Evolutionary conservation across 1,140 invertebrate genomes (phyloP).

Genomic region (Amyelois transitella): DNA sequence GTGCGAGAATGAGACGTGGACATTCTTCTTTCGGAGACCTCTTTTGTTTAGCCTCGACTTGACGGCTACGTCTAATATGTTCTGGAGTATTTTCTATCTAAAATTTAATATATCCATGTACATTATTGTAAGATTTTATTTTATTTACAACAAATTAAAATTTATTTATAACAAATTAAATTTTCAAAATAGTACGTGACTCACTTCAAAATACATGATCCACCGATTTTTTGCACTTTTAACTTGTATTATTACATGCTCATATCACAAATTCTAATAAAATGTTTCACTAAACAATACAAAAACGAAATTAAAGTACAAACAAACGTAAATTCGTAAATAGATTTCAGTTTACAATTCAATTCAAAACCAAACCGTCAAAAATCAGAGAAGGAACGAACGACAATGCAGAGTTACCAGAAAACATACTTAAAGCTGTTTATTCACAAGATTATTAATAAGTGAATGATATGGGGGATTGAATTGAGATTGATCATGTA

Average conservation of each 20-base stretch:
- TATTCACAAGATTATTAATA: too few species aligned
- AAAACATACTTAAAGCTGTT: too few species aligned
- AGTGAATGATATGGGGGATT: too few species aligned
- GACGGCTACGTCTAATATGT: constrained; percentile 42
- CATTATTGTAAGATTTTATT: not conserved
- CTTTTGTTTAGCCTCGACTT: constrained; percentile 23
- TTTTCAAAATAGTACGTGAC: too few species aligned
- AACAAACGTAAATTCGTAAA: not conserved
- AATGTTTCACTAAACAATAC: not conserved
- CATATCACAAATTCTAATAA: not conserved
- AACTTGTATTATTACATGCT: not conserved
- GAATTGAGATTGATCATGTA: too few species aligned
- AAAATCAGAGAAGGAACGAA: not conserved
- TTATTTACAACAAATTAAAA: constrained; percentile 4
- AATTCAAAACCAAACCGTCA: constrained; percentile 18
- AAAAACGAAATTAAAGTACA: not conserved
- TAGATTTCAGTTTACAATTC: constrained; percentile 8
- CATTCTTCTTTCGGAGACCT: constrained; percentile 50
- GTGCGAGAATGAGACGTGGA: constrained; percentile 73
- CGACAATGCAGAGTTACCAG: too few species aligned
- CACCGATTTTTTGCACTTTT: not conserved
- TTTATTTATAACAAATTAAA: too few species aligned
- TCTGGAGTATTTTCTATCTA: constrained; percentile 71
- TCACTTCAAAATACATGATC: constrained; percentile 42
- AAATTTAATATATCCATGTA: constrained; percentile 8